phyloP scores from a whole-genome alignment of 2,113 vertebrate genomes.

The Ailurus styani region DNA sequence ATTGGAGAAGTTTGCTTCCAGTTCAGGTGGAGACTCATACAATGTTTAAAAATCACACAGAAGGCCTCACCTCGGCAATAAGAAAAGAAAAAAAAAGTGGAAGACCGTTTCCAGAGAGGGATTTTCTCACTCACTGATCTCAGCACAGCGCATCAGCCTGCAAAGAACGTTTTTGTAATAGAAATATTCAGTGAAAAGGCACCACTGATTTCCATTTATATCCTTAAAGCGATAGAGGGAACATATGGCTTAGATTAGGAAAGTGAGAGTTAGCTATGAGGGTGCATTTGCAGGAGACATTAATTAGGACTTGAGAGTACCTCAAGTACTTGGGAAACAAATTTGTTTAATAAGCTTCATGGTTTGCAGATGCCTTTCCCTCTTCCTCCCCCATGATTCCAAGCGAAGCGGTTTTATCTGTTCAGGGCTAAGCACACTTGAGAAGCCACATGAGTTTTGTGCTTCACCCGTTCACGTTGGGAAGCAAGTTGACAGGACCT shows the following conservation, averaged over 20 bases:
- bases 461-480: not conserved
- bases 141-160: not conserved
- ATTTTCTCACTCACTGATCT: not conserved
- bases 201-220: conserved; percentile 56
- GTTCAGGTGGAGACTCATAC: not conserved
- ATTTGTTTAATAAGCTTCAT: conserved; percentile 61
- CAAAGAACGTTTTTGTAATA: conserved; percentile 21
- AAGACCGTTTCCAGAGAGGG: not conserved
- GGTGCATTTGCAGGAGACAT: conserved; percentile 49
- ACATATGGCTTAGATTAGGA: conserved; percentile 52
- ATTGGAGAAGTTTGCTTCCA: not conserved
- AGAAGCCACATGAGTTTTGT: not conserved
- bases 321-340: conserved; percentile 67
- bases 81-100: not conserved
- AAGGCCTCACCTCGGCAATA: not conserved
- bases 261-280: conserved; percentile 55
- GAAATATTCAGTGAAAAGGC: not conserved
- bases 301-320: conserved; percentile 62
- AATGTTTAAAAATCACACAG: not conserved
- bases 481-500: not conserved
- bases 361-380: conserved; percentile 39
- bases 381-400: conserved; percentile 50
- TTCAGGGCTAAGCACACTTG: conserved; percentile 40
- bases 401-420: conserved; percentile 54
- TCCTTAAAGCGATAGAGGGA: conserved; percentile 40